Conservation (phyloP, 2,113 vertebrate genomes). For the Sciurus niger region DNA sequence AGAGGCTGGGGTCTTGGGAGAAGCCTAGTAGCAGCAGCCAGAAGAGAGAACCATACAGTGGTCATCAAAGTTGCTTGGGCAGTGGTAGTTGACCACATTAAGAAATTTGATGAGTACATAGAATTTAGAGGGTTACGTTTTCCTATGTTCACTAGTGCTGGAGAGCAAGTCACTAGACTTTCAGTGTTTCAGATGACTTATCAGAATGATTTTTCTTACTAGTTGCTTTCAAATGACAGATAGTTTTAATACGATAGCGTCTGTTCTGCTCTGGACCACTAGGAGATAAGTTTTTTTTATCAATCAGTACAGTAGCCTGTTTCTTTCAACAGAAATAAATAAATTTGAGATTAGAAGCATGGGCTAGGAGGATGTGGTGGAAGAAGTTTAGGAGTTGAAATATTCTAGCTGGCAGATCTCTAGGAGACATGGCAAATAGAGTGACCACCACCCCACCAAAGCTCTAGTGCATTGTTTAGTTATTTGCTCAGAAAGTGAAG, state of each 20-base stretch:
- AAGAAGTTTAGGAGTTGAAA: background rate
- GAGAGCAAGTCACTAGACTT: constrained; percentile 29
- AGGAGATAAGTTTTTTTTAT: constrained; percentile 47
- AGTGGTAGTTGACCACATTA: background rate
- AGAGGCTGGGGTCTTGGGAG: background rate
- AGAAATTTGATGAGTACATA: background rate
- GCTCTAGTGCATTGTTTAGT: background rate
- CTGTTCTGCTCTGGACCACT: background rate
- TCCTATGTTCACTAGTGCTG: background rate
- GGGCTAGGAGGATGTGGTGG: background rate
- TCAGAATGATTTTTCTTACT: background rate
- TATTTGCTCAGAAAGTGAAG: background rate
- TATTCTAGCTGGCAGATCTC: background rate
- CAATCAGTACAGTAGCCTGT: background rate
- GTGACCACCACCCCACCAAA: background rate
- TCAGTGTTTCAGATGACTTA: constrained; percentile 2
- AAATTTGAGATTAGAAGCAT: background rate
- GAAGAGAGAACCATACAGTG: background rate
- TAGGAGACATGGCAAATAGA: background rate
- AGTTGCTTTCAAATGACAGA: background rate
- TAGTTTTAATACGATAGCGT: constrained; percentile 33
- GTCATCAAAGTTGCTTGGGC: background rate
- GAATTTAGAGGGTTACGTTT: background rate
- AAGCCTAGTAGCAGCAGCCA: too few species aligned
- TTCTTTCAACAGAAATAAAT: constrained; percentile 38